phyloP scores from a whole-genome alignment of 2,888 invertebrate species.

The Ceratothoa steindachneri region DNA sequence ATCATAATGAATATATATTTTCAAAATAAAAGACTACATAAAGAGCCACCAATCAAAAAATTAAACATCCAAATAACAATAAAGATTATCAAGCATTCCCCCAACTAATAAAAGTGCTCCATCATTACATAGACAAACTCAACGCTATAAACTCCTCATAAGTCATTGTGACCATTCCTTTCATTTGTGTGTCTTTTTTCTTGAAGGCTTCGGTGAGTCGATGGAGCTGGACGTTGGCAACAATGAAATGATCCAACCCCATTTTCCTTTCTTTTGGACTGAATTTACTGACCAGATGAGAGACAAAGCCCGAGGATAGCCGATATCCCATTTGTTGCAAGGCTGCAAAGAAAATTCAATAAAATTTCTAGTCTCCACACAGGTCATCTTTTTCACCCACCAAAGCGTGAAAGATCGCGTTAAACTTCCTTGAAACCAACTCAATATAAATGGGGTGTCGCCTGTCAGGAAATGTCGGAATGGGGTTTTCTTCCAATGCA shows the following conservation, averaged over 20 bases:
- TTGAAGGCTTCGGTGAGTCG: slow-evolving; percentile 78
- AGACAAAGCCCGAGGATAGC: slow-evolving; percentile 72
- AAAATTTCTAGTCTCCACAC: neutral
- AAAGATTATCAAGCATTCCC: too few species aligned
- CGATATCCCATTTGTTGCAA: slow-evolving; percentile 83
- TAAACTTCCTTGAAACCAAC: neutral
- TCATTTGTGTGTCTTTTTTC: slow-evolving; percentile 70
- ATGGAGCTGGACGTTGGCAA: slow-evolving; percentile 81
- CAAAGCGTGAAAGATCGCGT: neutral
- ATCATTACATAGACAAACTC: slow-evolving; percentile 64
- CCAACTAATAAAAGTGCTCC: too few species aligned
- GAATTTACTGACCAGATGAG: slow-evolving; percentile 66
- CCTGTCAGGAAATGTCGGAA: neutral
- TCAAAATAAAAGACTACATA: too few species aligned
- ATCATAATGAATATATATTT: too few species aligned
- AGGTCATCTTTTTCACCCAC: neutral
- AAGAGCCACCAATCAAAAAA: too few species aligned
- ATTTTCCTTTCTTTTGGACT: slow-evolving; percentile 56
- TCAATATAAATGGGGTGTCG: neutral
- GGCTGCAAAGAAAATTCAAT: slow-evolving; percentile 58
- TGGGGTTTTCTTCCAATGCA: too few species aligned
- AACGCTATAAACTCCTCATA: slow-evolving; percentile 88
- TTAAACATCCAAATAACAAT: too few species aligned
- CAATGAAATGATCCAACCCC: slow-evolving; percentile 82
- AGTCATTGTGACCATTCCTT: slow-evolving; percentile 74